These are phyloP conservation scores for Danio aesculapii DNA, from an alignment of 2,797 vertebrate genomes.

Conservation along the genomic window DNA sequence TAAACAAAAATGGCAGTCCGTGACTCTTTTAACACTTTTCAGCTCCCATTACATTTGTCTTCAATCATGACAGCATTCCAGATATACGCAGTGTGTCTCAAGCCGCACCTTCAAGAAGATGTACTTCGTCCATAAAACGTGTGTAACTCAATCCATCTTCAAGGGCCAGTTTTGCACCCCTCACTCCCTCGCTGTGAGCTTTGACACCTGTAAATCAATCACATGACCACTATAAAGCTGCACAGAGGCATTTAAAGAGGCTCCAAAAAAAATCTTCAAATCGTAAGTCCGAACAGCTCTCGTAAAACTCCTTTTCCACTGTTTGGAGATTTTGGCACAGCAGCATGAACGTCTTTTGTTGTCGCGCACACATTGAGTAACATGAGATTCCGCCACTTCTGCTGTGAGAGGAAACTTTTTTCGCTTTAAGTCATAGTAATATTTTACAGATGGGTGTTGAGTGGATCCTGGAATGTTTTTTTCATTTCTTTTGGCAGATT, in stretches of 20 bases:
- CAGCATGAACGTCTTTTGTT: constrained; percentile 25
- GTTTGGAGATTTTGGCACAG: constrained; percentile 12
- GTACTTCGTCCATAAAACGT: constrained; percentile 51
- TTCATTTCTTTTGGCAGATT: constrained; percentile 76
- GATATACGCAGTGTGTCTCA: constrained; percentile 23
- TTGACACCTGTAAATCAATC: constrained; percentile 61
- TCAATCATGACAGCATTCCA: constrained; percentile 3
- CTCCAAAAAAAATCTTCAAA: constrained; percentile 22
- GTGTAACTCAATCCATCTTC: constrained; percentile 60
- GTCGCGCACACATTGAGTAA: constrained; percentile 63
- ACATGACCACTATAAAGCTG: constrained; percentile 35
- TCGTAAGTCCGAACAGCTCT: constrained; percentile 40
- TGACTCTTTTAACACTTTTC: background rate
- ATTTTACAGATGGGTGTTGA: constrained; percentile 75
- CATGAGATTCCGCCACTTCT: constrained; percentile 70
- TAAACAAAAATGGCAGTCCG: too few relatives aligned
- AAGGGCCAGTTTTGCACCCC: constrained; percentile 46
- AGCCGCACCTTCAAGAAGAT: constrained; percentile 51
- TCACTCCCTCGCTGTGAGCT: constrained; percentile 39
- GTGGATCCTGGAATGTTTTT: constrained; percentile 29
- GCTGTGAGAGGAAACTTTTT: constrained; percentile 46
- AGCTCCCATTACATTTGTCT: background rate
- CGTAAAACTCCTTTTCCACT: constrained; percentile 24
- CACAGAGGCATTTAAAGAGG: constrained; percentile 32
- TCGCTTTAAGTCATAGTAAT: constrained; percentile 70